These are phyloP conservation scores for Noctua comes DNA, from an alignment of 2,888 invertebrate genomes.

Conservation along the genomic window DNA sequence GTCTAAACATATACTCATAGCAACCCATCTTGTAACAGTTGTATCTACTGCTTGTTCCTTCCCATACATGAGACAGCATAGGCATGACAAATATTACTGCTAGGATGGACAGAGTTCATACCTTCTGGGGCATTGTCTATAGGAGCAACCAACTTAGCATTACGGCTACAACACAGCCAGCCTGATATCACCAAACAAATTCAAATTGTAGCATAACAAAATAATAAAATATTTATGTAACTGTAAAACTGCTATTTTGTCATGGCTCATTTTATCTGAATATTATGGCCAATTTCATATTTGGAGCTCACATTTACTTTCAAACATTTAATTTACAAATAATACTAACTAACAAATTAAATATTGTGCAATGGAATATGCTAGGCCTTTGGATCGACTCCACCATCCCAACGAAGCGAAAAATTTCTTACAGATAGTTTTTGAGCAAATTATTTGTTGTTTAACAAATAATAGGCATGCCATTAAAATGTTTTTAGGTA, in stretches of 20 bases:
- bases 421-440: background rate
- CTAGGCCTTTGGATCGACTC: slow-evolving; percentile 40
- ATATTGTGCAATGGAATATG: slow-evolving; percentile 48
- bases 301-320: background rate
- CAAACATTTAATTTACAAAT: background rate
- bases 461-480: slow-evolving; percentile 1
- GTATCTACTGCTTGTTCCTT: slow-evolving; percentile 32
- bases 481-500: slow-evolving; percentile 14
- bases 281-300: background rate
- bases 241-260: slow-evolving; percentile 1
- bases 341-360: slow-evolving; percentile 8
- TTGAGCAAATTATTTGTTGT: background rate
- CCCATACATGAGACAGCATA: slow-evolving; percentile 71
- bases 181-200: slow-evolving; percentile 77
- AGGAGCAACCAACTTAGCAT: slow-evolving; percentile 78
- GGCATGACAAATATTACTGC: slow-evolving; percentile 58
- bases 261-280: background rate
- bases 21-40: slow-evolving; percentile 55
- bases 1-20: slow-evolving; percentile 46
- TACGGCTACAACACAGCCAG: slow-evolving; percentile 87
- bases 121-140: slow-evolving; percentile 77
- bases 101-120: slow-evolving; percentile 67
- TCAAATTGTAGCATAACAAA: slow-evolving; percentile 39
- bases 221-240: background rate
- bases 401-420: slow-evolving; percentile 61